Evolutionary conservation across 2,113 vertebrate genomes (phyloP).

Genomic region (Centropristis striata): DNA sequence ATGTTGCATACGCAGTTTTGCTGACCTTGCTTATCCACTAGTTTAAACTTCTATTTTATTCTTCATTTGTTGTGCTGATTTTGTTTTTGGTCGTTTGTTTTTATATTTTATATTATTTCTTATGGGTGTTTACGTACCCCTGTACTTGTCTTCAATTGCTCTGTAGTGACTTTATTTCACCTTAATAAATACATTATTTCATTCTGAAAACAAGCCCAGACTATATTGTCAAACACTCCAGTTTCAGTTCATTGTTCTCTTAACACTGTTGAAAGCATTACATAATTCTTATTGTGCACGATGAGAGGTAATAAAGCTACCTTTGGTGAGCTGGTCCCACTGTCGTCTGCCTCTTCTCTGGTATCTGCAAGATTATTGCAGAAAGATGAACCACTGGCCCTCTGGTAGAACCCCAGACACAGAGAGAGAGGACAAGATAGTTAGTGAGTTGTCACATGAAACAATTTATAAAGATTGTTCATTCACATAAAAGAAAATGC

Average conservation of each 20-base stretch:
- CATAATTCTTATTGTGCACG: neutral
- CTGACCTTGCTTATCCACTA: too few species aligned
- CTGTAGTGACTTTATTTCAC: too few species aligned
- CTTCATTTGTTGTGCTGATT: too few species aligned
- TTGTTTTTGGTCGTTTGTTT: too few species aligned
- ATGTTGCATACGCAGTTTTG: too few species aligned
- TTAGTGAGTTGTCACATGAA: neutral
- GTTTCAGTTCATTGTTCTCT: neutral
- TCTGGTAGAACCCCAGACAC: constrained; percentile 50
- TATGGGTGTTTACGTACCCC: too few species aligned
- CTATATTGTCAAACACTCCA: neutral
- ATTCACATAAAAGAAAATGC: neutral
- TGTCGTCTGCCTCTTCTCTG: constrained; percentile 88
- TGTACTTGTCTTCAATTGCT: too few species aligned
- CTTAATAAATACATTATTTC: too few species aligned
- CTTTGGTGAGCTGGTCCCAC: constrained; percentile 87
- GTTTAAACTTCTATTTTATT: too few species aligned
- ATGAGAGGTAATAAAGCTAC: constrained; percentile 41
- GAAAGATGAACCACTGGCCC: constrained; percentile 78
- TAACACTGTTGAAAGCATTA: too few species aligned
- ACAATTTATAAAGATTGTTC: neutral
- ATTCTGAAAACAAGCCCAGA: neutral
- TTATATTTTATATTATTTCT: too few species aligned
- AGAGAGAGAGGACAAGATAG: neutral
- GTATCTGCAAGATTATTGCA: constrained; percentile 82